These are phyloP conservation scores for Diglossa cyanea DNA, from an alignment of 2,797 vertebrate species.

Conservation along the genomic window DNA sequence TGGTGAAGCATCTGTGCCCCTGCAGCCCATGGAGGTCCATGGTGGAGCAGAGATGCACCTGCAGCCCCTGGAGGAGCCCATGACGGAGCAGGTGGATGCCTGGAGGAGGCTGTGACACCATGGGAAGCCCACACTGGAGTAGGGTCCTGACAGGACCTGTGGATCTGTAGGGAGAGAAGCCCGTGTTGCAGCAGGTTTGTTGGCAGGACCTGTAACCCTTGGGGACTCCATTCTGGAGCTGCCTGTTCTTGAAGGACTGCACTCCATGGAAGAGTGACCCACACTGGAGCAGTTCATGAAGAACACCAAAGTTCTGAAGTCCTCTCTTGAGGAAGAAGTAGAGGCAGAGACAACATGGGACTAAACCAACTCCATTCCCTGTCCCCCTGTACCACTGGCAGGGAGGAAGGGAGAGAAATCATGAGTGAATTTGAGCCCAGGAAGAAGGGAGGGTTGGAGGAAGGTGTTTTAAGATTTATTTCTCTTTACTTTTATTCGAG, in stretches of 20 bases:
- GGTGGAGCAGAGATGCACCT: background rate
- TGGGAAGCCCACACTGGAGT: background rate
- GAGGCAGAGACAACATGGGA: background rate
- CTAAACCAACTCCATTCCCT: background rate
- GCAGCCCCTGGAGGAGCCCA: background rate
- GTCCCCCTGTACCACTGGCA: accelerated
- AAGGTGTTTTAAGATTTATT: background rate
- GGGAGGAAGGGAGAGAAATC: background rate
- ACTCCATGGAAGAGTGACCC: background rate
- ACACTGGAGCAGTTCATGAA: background rate
- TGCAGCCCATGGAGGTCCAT: background rate
- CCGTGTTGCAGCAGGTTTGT: background rate
- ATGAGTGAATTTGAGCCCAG: background rate
- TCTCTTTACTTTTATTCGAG: background rate
- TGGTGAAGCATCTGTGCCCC: no score
- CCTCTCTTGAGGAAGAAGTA: background rate
- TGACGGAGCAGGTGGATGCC: background rate
- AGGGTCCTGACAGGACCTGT: background rate
- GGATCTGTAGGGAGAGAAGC: background rate
- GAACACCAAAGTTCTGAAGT: background rate
- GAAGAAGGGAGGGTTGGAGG: background rate
- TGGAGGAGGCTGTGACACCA: background rate
- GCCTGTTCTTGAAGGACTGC: background rate
- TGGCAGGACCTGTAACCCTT: background rate
- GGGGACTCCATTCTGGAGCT: accelerated